Percentiles rank a stretch among this genome's conserved stretches.
Evolutionary conservation across 2,888 invertebrate genomes (phyloP).

Genomic region (Hydropsyche betteni): DNA sequence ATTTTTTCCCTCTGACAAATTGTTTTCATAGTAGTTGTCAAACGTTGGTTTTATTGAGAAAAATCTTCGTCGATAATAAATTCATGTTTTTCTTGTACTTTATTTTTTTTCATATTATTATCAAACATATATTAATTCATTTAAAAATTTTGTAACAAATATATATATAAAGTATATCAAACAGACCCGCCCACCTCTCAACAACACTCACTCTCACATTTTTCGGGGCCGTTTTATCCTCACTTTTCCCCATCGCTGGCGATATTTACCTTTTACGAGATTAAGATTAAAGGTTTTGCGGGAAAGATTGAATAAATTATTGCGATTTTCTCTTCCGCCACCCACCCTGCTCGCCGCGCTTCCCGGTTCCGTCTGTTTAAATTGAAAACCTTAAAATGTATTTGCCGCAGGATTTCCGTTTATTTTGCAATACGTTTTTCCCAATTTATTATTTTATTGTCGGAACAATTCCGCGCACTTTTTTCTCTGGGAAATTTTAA

Average conservation of each 20-base stretch:
- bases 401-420: constrained; percentile 26
- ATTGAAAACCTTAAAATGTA: constrained; percentile 46
- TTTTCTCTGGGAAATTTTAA: neutral
- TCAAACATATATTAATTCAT: no score
- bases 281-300: constrained; percentile 50
- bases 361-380: constrained; percentile 44
- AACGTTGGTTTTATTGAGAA: no score
- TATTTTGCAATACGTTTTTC: constrained; percentile 18
- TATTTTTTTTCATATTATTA: neutral
- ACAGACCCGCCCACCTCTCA: constrained; percentile 7
- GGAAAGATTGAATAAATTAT: constrained; percentile 51
- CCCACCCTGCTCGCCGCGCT: constrained; percentile 32
- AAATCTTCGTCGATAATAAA: no score
- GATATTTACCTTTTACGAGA: constrained; percentile 50
- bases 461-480: neutral
- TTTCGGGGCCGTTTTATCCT: constrained; percentile 41
- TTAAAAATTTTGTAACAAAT: no score
- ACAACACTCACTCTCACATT: constrained; percentile 21
- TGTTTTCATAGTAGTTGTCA: neutral
- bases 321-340: constrained; percentile 43
- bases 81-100: no score
- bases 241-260: constrained; percentile 34
- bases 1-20: constrained; percentile 6
- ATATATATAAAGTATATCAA: no score
- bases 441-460: no score